Percentiles rank a stretch among this genome's conserved stretches.
These are phyloP conservation scores for Parnassius mnemosyne DNA, from an alignment of 2,888 invertebrate genomes.

Conservation along the genomic window DNA sequence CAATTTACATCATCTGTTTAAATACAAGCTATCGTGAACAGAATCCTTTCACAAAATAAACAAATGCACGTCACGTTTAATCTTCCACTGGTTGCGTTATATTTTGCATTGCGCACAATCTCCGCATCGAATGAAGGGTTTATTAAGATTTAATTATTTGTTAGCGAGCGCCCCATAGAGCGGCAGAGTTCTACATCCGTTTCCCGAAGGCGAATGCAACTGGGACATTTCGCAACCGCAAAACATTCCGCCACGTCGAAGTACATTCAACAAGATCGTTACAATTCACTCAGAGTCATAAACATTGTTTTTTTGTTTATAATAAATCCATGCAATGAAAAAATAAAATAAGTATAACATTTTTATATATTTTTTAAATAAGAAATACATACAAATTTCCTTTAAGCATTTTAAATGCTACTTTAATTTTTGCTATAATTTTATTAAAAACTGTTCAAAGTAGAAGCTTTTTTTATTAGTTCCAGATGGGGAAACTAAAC, in stretches of 20 bases:
- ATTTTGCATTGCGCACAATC: conserved; percentile 46
- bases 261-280: conserved; percentile 14
- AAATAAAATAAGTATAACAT: neutral
- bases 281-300: conserved; percentile 7
- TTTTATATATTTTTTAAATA: too few relatives aligned
- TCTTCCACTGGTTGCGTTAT: conserved; percentile 43
- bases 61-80: conserved; percentile 30
- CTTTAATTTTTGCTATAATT: too few relatives aligned
- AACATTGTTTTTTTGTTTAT: conserved; percentile 10
- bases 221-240: conserved; percentile 35
- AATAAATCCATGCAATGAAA: neutral
- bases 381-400: too few relatives aligned
- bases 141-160: conserved; percentile 47
- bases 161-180: conserved; percentile 38
- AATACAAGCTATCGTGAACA: neutral
- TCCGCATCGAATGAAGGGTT: conserved; percentile 37
- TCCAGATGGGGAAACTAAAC: too few relatives aligned
- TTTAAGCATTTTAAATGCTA: too few relatives aligned
- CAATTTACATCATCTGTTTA: too few relatives aligned
- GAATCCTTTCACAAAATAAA: conserved; percentile 10
- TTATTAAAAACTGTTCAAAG: too few relatives aligned
- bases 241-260: conserved; percentile 34
- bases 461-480: too few relatives aligned
- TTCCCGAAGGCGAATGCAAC: conserved; percentile 50
- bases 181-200: conserved; percentile 52